Evolutionary conservation across 2,797 vertebrate species (phyloP).

Genomic region (Sebastes nivosus): DNA sequence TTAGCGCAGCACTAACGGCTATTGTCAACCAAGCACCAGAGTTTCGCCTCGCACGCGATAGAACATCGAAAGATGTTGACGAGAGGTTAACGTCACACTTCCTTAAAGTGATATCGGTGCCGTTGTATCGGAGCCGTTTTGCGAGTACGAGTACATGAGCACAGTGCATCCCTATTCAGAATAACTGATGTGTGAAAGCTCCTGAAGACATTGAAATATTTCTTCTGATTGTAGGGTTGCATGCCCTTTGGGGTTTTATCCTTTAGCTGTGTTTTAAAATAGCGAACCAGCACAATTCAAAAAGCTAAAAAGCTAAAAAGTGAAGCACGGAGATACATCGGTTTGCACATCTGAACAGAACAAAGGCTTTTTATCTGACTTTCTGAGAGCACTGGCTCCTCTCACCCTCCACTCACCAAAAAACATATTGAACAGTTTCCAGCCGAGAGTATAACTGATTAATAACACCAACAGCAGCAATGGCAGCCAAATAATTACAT

Average conservation of each 20-base stretch:
- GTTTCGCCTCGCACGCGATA: too few relatives aligned
- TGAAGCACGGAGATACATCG: not conserved
- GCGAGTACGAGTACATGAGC: too few relatives aligned
- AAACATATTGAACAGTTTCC: slow-evolving; percentile 39
- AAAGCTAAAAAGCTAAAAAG: not conserved
- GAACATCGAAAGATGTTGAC: too few relatives aligned
- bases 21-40: too few relatives aligned
- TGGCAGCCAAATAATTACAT: slow-evolving; percentile 59
- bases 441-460: slow-evolving; percentile 52
- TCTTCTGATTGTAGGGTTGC: not conserved
- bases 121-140: too few relatives aligned
- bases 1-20: too few relatives aligned
- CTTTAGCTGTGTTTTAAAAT: not conserved
- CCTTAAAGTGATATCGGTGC: too few relatives aligned
- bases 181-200: not conserved
- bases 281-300: not conserved
- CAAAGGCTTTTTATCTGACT: slow-evolving; percentile 30
- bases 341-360: slow-evolving; percentile 18
- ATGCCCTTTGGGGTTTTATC: not conserved
- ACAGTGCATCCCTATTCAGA: not conserved
- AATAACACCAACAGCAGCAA: slow-evolving; percentile 47
- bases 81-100: too few relatives aligned
- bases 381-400: not conserved
- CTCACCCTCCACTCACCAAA: slow-evolving; percentile 6
- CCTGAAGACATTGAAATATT: not conserved